Evolutionary conservation across 1,140 invertebrate species (phyloP), one percentile per base, ranked within the genome.

Genomic region (Calliopsis andreniformis): DNA sequence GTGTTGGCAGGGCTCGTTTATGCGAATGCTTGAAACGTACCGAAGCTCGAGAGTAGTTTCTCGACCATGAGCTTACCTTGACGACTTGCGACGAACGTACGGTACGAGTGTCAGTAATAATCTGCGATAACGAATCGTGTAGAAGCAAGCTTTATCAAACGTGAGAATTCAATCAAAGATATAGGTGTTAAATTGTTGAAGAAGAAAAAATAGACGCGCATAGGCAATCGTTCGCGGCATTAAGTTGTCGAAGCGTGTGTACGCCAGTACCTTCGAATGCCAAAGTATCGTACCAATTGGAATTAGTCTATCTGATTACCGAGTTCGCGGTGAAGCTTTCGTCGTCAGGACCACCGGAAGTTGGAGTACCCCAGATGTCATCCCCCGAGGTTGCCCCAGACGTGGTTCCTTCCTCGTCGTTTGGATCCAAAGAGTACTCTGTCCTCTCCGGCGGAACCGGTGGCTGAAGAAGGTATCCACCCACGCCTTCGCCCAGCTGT

Each of bases 361-460:
- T 97, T 3, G 96, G 96, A 1, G 96, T 97, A 1, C 96, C 96
- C 96, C 96, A 97, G 39, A 96, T 95, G 86, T 97, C 96, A 87
- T 97, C 96, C 0, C 96, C 96, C 3, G 96, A 96, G 18, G 95
- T 95, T 0, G 95, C 96, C 0, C 95, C 96, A 49, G 96, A 96
- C 0, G 94, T 95, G 63, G 95, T 95, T 16, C 94, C 94, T 68
- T 95, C 95, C 53, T 94, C 93, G 83, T 94, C 87, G 84, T 92
- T 89, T 67, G 92, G 85, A 43, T 92, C 88, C 79, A 92, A 61
- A 10, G 87, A 88, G 76, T 88, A 90, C 82, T 93, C 88, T 2
- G 88, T 91, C 39, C 86, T 92, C 78, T 79, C 91, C 1, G 91
- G 91, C 1, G 91, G 91, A 3, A 87, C 87, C 0, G 91, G 90